A percentile compares a stretch with the other conserved stretches of the same genome.
Conservation (phyloP, 2,113 vertebrate species). For the Rissa tridactyla region DNA sequence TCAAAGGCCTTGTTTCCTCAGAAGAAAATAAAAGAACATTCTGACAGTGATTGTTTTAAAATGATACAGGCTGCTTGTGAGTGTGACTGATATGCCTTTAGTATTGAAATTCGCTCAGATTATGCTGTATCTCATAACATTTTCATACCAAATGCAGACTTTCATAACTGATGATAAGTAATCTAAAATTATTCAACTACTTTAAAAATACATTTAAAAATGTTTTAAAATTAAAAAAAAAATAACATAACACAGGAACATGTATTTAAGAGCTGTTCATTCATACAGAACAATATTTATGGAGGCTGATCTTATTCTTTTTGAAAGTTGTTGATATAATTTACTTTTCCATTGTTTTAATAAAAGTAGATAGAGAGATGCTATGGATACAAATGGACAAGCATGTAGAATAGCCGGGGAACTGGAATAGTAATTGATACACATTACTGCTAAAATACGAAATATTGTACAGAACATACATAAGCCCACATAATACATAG, state of each 20-base stretch:
- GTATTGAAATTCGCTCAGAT: conserved; percentile 28
- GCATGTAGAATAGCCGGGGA: not conserved
- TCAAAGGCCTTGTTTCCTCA: conserved; percentile 36
- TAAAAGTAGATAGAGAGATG: not conserved
- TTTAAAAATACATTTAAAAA: not conserved
- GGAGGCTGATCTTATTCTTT: not conserved
- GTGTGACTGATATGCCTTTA: conserved; percentile 16
- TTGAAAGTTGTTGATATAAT: not conserved
- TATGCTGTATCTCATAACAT: not conserved
- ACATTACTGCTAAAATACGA: not conserved
- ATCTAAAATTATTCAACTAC: not conserved
- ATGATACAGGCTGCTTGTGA: not conserved
- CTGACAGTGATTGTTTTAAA: conserved; percentile 32
- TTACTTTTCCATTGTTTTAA: not conserved
- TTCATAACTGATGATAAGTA: not conserved
- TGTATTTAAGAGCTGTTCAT: not conserved
- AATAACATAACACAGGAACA: not conserved
- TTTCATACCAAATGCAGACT: not conserved
- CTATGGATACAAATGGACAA: not conserved
- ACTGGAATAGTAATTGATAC: not conserved
- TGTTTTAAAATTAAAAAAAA: not conserved
- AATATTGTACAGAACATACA: not conserved
- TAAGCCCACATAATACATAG: not conserved
- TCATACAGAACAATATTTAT: not conserved
- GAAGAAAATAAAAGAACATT: conserved; percentile 41